Base-by-base conservation (phyloP, 2,797 vertebrate genomes). In the Anguilla pacifica region DNA sequence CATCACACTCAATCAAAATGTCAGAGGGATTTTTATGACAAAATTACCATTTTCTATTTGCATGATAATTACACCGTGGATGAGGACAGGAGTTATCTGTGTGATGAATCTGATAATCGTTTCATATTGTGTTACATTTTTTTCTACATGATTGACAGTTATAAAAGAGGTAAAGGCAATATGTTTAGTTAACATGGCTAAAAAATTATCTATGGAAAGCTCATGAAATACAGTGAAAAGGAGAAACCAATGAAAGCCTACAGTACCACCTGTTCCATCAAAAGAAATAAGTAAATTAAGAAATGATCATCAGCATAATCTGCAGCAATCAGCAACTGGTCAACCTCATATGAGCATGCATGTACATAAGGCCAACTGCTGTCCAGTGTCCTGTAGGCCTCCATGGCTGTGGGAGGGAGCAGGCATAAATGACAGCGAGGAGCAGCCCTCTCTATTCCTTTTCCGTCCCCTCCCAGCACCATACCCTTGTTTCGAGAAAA, bases 41-140 rank as follows among this genome's bases (percentile, higher is more conserved):
- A 84, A 28, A 22, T 57, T 84, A 31, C 61, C 55, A 84, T 84
- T 85, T 85, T 67, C 61, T 85, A 67, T 85, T 85, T 85, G 19
- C 59, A 46, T 67, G 25, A 28, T 61, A 67, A 67, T 85, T 64
- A 67, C 84, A 85, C 53, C 83, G 57, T 31, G 22, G 49, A 17
- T 84, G 46, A 53, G 6, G 57, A 59, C 84, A 85, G 55, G 31
- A 28, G 57, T 15, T 85, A 67, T 17, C n/a, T 39, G 35, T 85
- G 28, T 67, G 59, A 35, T 39, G 39, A 35, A 55, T 85, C 25
- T 67, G 59, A 67, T 35, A 43, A 64, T 85, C 67, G 31, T 67
- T 31, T 64, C 49, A n/a, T 10, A 51, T 51, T 83, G 22, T 49
- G 46, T 83, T 9, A 13, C 25, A n/a, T 51, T n/a, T 22, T 46